phyloP scores from a whole-genome alignment of 2,888 invertebrate genomes.

The Ectemnius continuus region DNA sequence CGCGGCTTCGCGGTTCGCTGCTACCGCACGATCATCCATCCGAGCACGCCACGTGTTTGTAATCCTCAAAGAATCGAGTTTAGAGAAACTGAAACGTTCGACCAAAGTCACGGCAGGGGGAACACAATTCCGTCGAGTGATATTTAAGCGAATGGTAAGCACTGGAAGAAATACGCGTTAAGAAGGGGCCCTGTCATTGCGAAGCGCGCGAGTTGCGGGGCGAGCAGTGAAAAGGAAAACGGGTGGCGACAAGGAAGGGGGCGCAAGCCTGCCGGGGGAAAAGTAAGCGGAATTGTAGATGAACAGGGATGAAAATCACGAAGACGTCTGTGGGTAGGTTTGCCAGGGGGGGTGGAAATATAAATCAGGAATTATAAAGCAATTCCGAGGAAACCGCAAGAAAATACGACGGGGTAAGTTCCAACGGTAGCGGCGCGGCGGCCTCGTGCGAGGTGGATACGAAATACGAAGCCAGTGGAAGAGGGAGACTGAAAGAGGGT shows the following conservation, averaged over 20 bases:
- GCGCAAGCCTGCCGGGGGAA: constrained; percentile 8
- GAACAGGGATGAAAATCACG: constrained; percentile 26
- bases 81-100: no score
- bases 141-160: constrained; percentile 55
- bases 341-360: constrained; percentile 47
- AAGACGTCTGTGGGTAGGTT: constrained; percentile 17
- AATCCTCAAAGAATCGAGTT: no score
- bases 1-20: constrained; percentile 14
- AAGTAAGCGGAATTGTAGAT: constrained; percentile 9
- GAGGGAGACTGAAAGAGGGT: constrained; percentile 11
- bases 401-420: constrained; percentile 54
- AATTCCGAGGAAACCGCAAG: constrained; percentile 67
- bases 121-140: constrained; percentile 45
- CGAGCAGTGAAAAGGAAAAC: neutral
- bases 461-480: constrained; percentile 11
- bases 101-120: neutral
- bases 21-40: neutral
- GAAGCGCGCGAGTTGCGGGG: constrained; percentile 11
- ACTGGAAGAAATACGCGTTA: constrained; percentile 43
- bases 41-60: neutral
- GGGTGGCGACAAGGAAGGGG: neutral
- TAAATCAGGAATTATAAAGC: constrained; percentile 73
- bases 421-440: constrained; percentile 29
- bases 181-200: constrained; percentile 44
- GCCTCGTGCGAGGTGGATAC: constrained; percentile 13